Evolutionary conservation across 2,888 invertebrate genomes (phyloP).

Genomic region (Sphaerophoria taeniata): DNA sequence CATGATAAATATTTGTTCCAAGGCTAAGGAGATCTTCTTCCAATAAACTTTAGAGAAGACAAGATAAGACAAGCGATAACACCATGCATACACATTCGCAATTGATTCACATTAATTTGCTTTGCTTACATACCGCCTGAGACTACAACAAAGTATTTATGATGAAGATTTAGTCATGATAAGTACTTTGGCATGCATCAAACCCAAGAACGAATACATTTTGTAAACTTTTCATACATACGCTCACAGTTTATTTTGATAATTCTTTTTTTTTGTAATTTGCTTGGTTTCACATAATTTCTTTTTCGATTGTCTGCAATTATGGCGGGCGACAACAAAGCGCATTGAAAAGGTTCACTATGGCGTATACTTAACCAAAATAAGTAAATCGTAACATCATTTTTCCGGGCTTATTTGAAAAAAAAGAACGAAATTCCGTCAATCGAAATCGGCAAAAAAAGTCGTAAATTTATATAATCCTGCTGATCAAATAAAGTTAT

Average conservation of each 20-base stretch:
- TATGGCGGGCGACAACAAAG: too few species aligned
- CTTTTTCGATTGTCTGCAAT: too few species aligned
- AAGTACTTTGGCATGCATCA: slow-evolving; percentile 15
- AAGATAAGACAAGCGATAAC: neutral
- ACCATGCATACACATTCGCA: neutral
- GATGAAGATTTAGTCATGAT: slow-evolving; percentile 13
- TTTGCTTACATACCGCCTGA: slow-evolving; percentile 31
- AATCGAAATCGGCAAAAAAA: too few species aligned
- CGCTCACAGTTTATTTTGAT: too few species aligned
- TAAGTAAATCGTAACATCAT: neutral
- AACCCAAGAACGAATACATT: neutral
- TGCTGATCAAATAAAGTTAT: too few species aligned
- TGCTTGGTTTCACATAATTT: too few species aligned
- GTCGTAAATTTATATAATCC: too few species aligned
- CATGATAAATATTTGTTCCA: slow-evolving; percentile 20
- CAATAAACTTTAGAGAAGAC: neutral
- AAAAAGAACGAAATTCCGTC: too few species aligned
- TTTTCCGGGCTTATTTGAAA: too few species aligned
- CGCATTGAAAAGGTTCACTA: neutral
- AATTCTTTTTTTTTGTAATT: too few species aligned
- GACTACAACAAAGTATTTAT: slow-evolving; percentile 24
- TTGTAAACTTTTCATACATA: neutral
- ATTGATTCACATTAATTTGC: slow-evolving; percentile 30
- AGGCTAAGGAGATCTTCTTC: slow-evolving; percentile 20
- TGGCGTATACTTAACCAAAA: neutral